Percentiles rank a stretch among this genome's conserved stretches.
Conservation (phyloP, 2,888 invertebrate genomes). For the Drosophila hawaiiensis region DNA sequence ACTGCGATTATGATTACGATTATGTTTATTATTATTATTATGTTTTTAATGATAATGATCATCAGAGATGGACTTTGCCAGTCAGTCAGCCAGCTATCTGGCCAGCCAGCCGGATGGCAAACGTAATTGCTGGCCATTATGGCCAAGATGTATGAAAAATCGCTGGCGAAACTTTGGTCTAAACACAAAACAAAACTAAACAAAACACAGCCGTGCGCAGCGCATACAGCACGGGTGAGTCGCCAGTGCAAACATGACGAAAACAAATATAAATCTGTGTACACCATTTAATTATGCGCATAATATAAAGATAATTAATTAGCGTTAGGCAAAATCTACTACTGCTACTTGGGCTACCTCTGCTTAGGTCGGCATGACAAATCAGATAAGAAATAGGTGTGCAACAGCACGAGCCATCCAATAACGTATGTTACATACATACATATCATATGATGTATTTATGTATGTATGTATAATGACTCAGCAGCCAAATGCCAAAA, state of each 20-base stretch:
- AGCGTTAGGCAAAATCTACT: conserved; percentile 37
- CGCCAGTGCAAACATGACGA: conserved; percentile 50
- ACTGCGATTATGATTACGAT: conserved; percentile 34
- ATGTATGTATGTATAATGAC: conserved; percentile 7
- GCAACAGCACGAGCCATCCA: conserved; percentile 54
- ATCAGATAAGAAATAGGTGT: conserved; percentile 57
- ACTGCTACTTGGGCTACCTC: neutral
- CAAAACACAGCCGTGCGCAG: neutral
- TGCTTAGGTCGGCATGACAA: conserved; percentile 31
- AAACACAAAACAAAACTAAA: neutral
- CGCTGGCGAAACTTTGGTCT: conserved; percentile 32
- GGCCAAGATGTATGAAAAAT: conserved; percentile 54
- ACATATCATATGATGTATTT: neutral
- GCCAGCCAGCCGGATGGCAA: conserved; percentile 45
- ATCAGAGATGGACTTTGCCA: conserved; percentile 28
- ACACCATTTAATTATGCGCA: conserved; percentile 63
- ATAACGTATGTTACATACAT: neutral
- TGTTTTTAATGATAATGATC: conserved; percentile 33
- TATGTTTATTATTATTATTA: conserved; percentile 28
- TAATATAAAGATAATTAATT: conserved; percentile 65
- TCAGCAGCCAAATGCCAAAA: conserved; percentile 19
- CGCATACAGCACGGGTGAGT: conserved; percentile 2
- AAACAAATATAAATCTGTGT: conserved; percentile 51
- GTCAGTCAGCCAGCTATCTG: neutral
- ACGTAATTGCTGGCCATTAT: conserved; percentile 61